Evolutionary conservation across 1,140 invertebrate genomes (phyloP), one percentile per base, ranked within the genome.

Genomic region (Ditylenchus dipsaci): DNA sequence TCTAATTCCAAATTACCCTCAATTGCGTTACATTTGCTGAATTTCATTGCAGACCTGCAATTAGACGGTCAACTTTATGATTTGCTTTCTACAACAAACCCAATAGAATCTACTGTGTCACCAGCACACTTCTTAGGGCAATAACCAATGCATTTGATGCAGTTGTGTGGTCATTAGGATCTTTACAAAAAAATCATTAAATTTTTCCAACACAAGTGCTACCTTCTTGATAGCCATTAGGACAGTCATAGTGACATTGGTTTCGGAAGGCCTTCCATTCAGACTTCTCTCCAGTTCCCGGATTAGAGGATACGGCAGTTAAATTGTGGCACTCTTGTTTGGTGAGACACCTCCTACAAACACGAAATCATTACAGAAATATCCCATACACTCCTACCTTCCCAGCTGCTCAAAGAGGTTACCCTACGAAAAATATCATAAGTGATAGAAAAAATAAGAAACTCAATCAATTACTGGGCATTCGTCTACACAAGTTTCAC

Each of bases 21-120:
- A 43, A 93, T 90, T 72, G 89, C 87, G 0, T 92, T 95, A 82
- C 94, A 97, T 0, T 91, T 91, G 65, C 88, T 87, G 19, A 91
- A 87, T 63, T 86, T 87, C 81, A 90, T 88, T 0, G 90, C 90
- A 0, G 88, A 85, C 33, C 33, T 38, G 33, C 3, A 38, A 38
- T 5, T 38, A 38, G 33, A 38, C 33, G 11, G 11, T 38, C 3
- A 3, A 38, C 3, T 38, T 38, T 38, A 11, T 11, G 3, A 38
- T 5, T 5, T 38, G 3, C 33, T 5, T 38, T 38, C 3, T 5
- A 38, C 3, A 38, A 11, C 33, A 38, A 38, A 38, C 8, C 76
- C 74, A 29, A 78, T 64, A n/a, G 76, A 78, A 66, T 77, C 78
- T 42, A 77, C 60, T 1, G 69, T 74, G 29, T 79, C 67, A 0